Base-by-base conservation (phyloP, 2,888 invertebrate species). In the Emmelina monodactyla region DNA sequence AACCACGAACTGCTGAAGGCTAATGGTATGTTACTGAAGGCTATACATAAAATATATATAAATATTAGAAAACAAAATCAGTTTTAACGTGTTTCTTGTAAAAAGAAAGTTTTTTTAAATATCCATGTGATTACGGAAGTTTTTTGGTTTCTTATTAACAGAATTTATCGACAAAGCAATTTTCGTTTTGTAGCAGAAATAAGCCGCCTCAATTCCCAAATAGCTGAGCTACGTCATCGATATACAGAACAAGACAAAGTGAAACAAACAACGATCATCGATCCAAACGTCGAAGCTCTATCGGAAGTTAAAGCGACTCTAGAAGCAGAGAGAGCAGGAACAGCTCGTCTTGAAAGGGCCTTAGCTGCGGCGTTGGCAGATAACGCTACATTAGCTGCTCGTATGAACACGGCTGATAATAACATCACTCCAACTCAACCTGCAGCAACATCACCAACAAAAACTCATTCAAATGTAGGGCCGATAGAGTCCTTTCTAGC, bases 401-500 rank as follows among this genome's bases (percentile, higher is more conserved):
- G 55, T 13, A 30, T 70, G 3, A 59, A 64, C 35, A 44, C 46
- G 2, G 45, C 40, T 15, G 73, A 71, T 33, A 61, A 62, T 33
- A 25, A 25, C n/a, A 10, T 25, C 5, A 39, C 38, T 14, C 45
- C 40, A 7, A 14, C 31, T 25, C 25, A 25, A 2, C 33, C 37
- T 2, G 46, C 48, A 28, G 39, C 44, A 2, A 40, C 38, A 2
- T 33, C 51, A 2, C 51, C 52, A 2, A 40, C 47, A 3, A 46
- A 50, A 22, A 44, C 49, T 2, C 41, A 50, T 19, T 40, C 39
- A 16, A 25, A 45, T 2, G 53, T 53, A 3, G 62, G 59, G 34
- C 63, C 70, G 0, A 67, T 79, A 33, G 72, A 76, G 44, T 63
- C 61, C 5, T 78, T 78, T 41, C 56, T 79, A 38, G 73, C 75